Evolutionary conservation across 2,888 invertebrate genomes (phyloP), one percentile per base, ranked within the genome.

Genomic region (Sesia bembeciformis): DNA sequence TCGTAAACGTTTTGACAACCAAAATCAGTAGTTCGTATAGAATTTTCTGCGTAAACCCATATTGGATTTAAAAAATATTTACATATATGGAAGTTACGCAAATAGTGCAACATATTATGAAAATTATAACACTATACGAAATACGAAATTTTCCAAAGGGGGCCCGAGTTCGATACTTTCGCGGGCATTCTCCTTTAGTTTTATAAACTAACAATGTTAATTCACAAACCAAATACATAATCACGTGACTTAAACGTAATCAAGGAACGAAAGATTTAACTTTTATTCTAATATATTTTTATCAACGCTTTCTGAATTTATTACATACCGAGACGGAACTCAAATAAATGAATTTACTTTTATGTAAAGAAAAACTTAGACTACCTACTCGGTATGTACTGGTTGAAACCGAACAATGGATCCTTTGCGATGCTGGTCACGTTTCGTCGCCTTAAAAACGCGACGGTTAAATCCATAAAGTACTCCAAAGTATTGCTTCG

Each of bases 391-490:
- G 50, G 50, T 40, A 42, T 68, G 68, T 76, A 76, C 74, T 76
- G 78, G 69, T 70, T 74, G 74, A 72, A 80, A 78, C 74, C 75
- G 80, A 84, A 87, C 85, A 88, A 86, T 84, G 84, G 76, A 49
- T 66, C 59, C 66, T 78, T 70, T 58, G 62, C 66, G 64, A 86
- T 78, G 77, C 87, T 57, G 72, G 78, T 81, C 88, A 88, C 88
- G 87, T 87, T 70, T 73, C 72, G 77, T 80, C 83, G 81, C 83
- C 86, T 86, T 87, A 85, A 86, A 86, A 87, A 85, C 84, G 81
- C 82, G 78, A 68, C 81, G 79, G 78, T 84, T 82, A 84, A 87
- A 84, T 85, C 84, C 75, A 86, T 85, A 84, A 83, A 86, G 82
- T 83, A 84, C 80, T 78, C 68, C 70, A 72, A 78, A 80, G 81